Base-by-base conservation (phyloP, 1,140 invertebrate species). In the Aphelenchoides besseyi region DNA sequence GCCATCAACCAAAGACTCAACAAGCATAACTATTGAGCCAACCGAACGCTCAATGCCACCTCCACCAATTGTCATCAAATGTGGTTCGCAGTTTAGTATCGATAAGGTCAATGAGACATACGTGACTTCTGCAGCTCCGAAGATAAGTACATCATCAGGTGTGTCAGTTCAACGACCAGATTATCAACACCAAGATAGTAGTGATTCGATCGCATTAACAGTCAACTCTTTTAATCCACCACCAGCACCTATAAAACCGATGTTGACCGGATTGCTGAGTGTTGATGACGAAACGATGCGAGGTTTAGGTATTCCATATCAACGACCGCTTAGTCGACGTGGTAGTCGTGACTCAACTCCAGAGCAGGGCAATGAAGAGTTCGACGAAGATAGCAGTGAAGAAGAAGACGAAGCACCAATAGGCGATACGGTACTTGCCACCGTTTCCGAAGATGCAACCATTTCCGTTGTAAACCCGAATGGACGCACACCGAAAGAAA, bases 321-420 rank as follows among this genome's bases (percentile, higher is more conserved):
- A 81, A 26, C 54, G 76, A 28, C 76, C 76, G 1, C 68, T 80
- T 0, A 76, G 72, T 35, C 23, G 76, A 30, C 66, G 76, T 16
- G 76, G 76, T 37, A 80, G 78, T 57, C 52, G 72, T 18, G 78
- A 75, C n/a, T 69, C 72, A 55, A 70, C 73, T 53, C 78, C 71
- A 12, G 76, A 78, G 36, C 37, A 78, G 36, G 76, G 76, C 1
- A 68, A 71, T 36, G 76, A 78, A 62, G 73, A 70, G 18, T 33
- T 41, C 26, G 48, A 52, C 48, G 59, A 74, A 26, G 74, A 71
- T 28, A 48, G 48, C n/a, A 75, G 29, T 30, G 16, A 68, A 29
- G 75, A 79, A 67, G 78, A 79, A 48, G 77, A 74, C 12, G 74
- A 74, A n/a, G 37, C 41, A 48, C 76, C 76, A 41, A 32, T 77